These are phyloP conservation scores for Pollenia angustigena DNA, from an alignment of 2,888 invertebrate species.

Conservation along the genomic window DNA sequence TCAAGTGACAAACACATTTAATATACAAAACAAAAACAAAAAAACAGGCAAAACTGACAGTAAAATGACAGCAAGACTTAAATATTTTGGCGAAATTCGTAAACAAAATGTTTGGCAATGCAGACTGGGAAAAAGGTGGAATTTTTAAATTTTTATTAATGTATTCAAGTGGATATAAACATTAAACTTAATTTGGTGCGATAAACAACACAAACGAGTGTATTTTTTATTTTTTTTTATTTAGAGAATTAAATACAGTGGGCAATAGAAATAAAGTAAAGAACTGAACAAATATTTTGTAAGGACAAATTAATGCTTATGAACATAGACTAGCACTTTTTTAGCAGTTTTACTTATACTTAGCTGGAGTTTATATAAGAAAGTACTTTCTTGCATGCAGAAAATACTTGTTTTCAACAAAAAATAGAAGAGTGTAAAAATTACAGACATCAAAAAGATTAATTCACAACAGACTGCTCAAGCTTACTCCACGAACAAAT, in stretches of 20 bases:
- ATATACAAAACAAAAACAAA: not conserved
- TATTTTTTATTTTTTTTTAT: not conserved
- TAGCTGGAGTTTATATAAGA: too few relatives aligned
- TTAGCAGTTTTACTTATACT: too few relatives aligned
- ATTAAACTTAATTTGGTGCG: conserved; percentile 22
- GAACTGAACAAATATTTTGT: not conserved
- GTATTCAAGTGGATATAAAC: conserved; percentile 23
- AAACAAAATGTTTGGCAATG: conserved; percentile 7
- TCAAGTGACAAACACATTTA: not conserved
- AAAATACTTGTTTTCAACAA: too few relatives aligned
- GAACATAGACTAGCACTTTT: too few relatives aligned
- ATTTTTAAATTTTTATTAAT: not conserved
- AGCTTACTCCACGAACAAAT: too few relatives aligned
- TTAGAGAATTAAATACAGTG: not conserved
- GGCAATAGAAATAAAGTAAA: not conserved
- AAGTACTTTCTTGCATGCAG: too few relatives aligned
- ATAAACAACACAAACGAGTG: conserved; percentile 21
- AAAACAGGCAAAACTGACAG: not conserved
- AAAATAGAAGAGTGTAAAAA: too few relatives aligned
- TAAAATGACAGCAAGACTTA: conserved; percentile 6
- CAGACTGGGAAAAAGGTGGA: not conserved
- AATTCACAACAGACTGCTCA: too few relatives aligned
- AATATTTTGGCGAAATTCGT: not conserved
- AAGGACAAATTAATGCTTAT: too few relatives aligned
- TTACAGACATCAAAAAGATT: too few relatives aligned